These are phyloP conservation scores for Pachyramphus minor DNA, from an alignment of 2,113 vertebrate species.

Conservation along the genomic window DNA sequence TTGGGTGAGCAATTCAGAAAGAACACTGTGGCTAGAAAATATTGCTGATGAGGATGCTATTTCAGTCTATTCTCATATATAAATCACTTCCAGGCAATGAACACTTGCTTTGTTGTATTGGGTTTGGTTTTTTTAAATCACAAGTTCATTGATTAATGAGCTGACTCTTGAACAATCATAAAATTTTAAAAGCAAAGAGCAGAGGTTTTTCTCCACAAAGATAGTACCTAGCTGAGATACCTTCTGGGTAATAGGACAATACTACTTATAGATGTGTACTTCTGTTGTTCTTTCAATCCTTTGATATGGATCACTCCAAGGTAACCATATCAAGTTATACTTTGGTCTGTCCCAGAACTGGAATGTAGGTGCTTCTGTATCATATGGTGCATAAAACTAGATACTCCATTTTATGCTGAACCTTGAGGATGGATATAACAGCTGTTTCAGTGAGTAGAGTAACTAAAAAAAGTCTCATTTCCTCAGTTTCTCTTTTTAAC, in stretches of 20 bases:
- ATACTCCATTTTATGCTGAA: not conserved
- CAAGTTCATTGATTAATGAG: not conserved
- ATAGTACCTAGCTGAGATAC: not conserved
- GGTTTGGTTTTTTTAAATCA: not conserved
- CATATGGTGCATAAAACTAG: not conserved
- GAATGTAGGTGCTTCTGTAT: not conserved
- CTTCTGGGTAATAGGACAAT: not conserved
- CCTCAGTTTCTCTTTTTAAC: conserved; percentile 29
- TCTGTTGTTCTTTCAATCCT: not conserved
- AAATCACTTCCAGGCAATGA: not conserved
- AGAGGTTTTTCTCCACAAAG: not conserved
- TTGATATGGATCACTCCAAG: not conserved
- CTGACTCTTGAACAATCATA: not conserved
- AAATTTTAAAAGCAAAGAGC: not conserved
- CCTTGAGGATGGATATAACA: not conserved
- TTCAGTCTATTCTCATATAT: not conserved
- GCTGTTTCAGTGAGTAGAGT: not conserved
- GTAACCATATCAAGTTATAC: not conserved
- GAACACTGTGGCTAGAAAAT: not conserved
- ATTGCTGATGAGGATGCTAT: not conserved
- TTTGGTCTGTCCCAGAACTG: not conserved
- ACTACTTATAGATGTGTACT: not conserved
- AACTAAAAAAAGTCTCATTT: not conserved
- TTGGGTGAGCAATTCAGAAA: not conserved
- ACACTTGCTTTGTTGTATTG: not conserved